Conservation (phyloP, 1,140 invertebrate species). For the Oryzaephilus surinamensis region DNA sequence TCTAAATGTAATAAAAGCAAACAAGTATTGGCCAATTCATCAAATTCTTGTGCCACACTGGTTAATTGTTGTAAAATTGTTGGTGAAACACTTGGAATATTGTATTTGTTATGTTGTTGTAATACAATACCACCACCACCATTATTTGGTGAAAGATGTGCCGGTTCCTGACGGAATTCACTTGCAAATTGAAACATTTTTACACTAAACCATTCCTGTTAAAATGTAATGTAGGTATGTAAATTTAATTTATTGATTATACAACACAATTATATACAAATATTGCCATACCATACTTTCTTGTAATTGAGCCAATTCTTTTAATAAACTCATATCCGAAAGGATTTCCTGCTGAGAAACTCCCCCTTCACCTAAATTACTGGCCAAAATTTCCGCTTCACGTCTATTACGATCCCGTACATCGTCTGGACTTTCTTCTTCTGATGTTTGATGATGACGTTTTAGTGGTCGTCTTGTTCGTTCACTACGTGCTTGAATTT, state of each 20-base stretch:
- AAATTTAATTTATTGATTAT: too few species aligned
- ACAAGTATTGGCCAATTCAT: constrained; percentile 83
- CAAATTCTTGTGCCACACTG: constrained; percentile 67
- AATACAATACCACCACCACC: too few species aligned
- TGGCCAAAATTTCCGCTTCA: constrained; percentile 86
- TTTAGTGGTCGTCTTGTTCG: constrained; percentile 25
- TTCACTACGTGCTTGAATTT: constrained; percentile 32
- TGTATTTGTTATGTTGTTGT: too few species aligned
- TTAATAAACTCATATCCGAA: constrained; percentile 63
- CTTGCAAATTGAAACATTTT: constrained; percentile 43
- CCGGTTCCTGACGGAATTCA: constrained; percentile 37
- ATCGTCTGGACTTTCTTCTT: constrained; percentile 65
- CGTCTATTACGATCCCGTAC: constrained; percentile 69
- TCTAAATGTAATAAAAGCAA: constrained; percentile 86
- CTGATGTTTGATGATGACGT: constrained; percentile 43
- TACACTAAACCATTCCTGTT: constrained; percentile 64
- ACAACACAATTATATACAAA: too few species aligned
- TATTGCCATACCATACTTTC: constrained; percentile 83
- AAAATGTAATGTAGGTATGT: too few species aligned
- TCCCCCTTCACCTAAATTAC: constrained; percentile 74
- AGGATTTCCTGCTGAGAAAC: constrained; percentile 79
- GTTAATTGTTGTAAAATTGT: constrained; percentile 43
- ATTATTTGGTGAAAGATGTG: too few species aligned
- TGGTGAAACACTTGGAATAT: constrained; percentile 20
- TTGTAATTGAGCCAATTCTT: constrained; percentile 76